phyloP scores from a whole-genome alignment of 2,888 invertebrate species.

The Sabatieria punctata region DNA sequence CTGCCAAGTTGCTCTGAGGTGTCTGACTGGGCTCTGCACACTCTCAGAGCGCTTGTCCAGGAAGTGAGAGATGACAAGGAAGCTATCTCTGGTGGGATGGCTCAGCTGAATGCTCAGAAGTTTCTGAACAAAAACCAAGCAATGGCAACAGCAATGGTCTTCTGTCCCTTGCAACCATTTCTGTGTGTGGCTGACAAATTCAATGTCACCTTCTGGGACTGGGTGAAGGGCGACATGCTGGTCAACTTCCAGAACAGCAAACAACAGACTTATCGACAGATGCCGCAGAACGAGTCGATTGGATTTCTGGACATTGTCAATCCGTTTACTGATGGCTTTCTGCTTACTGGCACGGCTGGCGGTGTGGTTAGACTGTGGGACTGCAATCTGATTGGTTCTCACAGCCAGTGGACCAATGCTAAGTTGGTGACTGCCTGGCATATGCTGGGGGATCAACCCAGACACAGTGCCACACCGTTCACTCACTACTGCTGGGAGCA shows the following conservation, averaged over 20 bases:
- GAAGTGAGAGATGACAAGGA: constrained; percentile 17
- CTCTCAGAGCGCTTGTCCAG: constrained; percentile 22
- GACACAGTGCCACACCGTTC: too few relatives aligned
- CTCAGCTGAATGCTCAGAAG: neutral
- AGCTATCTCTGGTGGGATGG: neutral
- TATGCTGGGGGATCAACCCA: too few relatives aligned
- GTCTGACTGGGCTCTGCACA: constrained; percentile 28
- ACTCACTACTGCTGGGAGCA: constrained; percentile 52
- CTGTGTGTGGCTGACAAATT: constrained; percentile 70
- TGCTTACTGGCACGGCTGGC: constrained; percentile 58
- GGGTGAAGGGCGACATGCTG: constrained; percentile 58
- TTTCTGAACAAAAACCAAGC: constrained; percentile 54
- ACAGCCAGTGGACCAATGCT: too few relatives aligned
- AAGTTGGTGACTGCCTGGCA: constrained; percentile 58
- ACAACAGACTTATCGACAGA: too few relatives aligned
- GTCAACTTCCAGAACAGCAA: constrained; percentile 38
- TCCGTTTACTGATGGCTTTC: constrained; percentile 49
- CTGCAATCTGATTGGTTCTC: too few relatives aligned
- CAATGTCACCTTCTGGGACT: constrained; percentile 56
- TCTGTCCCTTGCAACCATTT: constrained; percentile 78
- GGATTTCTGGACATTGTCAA: constrained; percentile 2
- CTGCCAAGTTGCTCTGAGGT: too few relatives aligned
- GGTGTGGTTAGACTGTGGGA: constrained; percentile 58
- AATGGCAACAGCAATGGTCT: constrained; percentile 52
- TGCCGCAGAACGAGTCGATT: neutral